phyloP scores from a whole-genome alignment of 2,888 invertebrate genomes.

The Nipponacmea schrenckii region DNA sequence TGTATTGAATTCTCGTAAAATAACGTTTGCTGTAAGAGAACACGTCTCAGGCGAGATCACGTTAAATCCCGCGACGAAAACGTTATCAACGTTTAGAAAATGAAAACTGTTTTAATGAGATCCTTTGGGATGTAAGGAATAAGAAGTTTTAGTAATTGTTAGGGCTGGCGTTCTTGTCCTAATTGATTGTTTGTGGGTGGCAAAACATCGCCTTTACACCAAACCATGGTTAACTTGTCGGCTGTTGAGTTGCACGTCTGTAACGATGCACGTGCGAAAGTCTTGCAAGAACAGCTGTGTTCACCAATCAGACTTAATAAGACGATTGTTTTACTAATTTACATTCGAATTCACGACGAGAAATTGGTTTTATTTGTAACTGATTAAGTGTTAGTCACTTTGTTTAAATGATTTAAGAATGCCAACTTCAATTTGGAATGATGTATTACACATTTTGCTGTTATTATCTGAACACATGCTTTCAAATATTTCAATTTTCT shows the following conservation, averaged over 20 bases:
- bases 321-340: not conserved
- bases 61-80: conserved; percentile 6
- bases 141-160: not conserved
- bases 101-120: conserved; percentile 6
- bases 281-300: not conserved
- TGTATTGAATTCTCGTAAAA: conserved; percentile 4
- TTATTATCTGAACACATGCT: too few species aligned
- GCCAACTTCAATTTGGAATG: too few species aligned
- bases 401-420: too few species aligned
- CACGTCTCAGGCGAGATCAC: not conserved
- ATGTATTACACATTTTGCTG: too few species aligned
- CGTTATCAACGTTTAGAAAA: conserved; percentile 7
- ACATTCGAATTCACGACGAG: not conserved
- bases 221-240: not conserved
- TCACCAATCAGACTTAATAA: conserved; percentile 4
- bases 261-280: not conserved
- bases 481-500: too few species aligned
- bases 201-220: not conserved
- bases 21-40: conserved; percentile 1
- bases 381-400: too few species aligned
- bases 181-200: conserved; percentile 1
- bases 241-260: not conserved
- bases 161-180: not conserved
- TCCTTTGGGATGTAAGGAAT: conserved; percentile 4
- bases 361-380: too few species aligned